phyloP scores from a whole-genome alignment of 1,140 invertebrate genomes.

The Orius insidiosus region DNA sequence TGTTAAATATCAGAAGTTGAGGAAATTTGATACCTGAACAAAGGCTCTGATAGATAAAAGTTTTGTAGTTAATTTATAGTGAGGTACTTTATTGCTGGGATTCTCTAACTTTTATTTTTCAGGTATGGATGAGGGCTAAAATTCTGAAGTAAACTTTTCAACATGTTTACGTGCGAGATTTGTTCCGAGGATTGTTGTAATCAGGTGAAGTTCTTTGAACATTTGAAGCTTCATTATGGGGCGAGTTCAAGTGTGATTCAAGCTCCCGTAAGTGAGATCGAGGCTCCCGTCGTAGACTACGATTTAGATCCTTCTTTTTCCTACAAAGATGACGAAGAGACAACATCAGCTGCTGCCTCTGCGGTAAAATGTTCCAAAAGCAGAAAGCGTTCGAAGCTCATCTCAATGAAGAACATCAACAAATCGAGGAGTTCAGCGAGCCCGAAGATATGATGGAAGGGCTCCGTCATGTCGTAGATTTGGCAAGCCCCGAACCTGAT shows the following conservation, averaged over 20 bases:
- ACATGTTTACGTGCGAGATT: slow-evolving; percentile 43
- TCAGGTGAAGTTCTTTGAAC: slow-evolving; percentile 62
- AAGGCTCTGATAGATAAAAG: no score
- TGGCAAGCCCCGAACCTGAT: slow-evolving; percentile 21
- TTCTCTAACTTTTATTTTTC: no score
- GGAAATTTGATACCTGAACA: no score
- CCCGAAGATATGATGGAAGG: slow-evolving; percentile 69
- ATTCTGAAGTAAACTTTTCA: not conserved
- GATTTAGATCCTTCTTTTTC: no score
- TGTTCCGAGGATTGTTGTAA: slow-evolving; percentile 42
- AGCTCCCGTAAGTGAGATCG: no score
- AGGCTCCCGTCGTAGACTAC: no score
- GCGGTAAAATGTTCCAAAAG: slow-evolving; percentile 41
- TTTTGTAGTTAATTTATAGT: no score
- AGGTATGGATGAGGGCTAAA: no score
- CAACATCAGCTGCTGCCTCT: slow-evolving; percentile 28
- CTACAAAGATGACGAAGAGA: no score
- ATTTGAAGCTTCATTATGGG: slow-evolving; percentile 63
- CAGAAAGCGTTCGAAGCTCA: slow-evolving; percentile 47
- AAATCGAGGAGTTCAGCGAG: slow-evolving; percentile 54
- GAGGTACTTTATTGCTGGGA: no score
- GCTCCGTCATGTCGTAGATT: slow-evolving; percentile 42
- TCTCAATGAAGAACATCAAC: slow-evolving; percentile 33
- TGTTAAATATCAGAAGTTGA: no score
- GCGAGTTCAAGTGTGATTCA: slow-evolving; percentile 23